Conservation (phyloP, 2,888 invertebrate species). For the Ganaspis brasiliensis region DNA sequence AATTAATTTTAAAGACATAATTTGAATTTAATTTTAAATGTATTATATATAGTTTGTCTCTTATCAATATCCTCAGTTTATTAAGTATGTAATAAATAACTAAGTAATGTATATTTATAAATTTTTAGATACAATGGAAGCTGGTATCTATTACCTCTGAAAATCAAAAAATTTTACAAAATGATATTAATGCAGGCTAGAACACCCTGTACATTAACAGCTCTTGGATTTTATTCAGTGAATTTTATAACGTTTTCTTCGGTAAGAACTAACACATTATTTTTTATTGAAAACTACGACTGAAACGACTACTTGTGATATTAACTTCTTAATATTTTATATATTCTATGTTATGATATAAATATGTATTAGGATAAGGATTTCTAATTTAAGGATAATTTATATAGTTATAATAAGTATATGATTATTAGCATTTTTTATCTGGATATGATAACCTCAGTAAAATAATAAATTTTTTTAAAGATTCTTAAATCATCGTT, state of each 20-base stretch:
- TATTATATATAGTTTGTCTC: too few species aligned
- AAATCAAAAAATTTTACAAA: background rate
- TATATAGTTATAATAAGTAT: too few species aligned
- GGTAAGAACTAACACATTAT: background rate
- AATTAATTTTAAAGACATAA: too few species aligned
- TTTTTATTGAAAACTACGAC: background rate
- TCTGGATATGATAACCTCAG: background rate
- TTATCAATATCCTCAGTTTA: too few species aligned
- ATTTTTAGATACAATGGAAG: background rate
- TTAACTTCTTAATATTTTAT: background rate
- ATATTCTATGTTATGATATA: background rate
- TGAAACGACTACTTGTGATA: background rate
- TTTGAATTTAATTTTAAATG: too few species aligned
- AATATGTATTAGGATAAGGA: too few species aligned
- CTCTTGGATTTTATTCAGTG: slow-evolving; percentile 7
- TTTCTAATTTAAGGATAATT: too few species aligned
- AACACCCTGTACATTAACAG: slow-evolving; percentile 4
- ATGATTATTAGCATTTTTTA: too few species aligned
- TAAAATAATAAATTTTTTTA: background rate
- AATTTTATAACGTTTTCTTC: background rate
- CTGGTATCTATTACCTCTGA: background rate
- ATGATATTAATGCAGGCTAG: slow-evolving; percentile 23
- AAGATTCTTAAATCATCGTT: slow-evolving; percentile 27
- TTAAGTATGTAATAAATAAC: too few species aligned
- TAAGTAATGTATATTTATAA: background rate